Percentiles rank a stretch among this genome's conserved stretches.
Evolutionary conservation across 2,888 invertebrate species (phyloP).

Genomic region (Mechanitis mazaeus): DNA sequence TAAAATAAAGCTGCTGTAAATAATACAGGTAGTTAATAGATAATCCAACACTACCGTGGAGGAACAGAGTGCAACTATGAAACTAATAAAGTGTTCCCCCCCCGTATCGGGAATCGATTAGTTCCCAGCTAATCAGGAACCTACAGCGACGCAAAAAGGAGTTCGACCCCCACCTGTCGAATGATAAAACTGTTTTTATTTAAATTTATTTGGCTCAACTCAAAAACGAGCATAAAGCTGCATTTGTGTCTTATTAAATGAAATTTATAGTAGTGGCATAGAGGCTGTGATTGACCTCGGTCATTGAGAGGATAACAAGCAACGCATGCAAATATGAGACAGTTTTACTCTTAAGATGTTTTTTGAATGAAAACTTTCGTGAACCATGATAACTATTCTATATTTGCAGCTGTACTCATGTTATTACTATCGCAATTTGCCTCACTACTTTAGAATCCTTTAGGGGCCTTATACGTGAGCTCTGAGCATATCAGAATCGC

Average conservation of each 20-base stretch:
- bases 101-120: slow-evolving; percentile 68
- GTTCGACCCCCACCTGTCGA: slow-evolving; percentile 71
- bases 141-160: slow-evolving; percentile 72
- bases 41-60: no score
- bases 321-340: slow-evolving; percentile 54
- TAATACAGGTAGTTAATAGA: slow-evolving; percentile 6
- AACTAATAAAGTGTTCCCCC: slow-evolving; percentile 51
- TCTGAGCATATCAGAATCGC: no score
- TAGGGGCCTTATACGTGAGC: no score
- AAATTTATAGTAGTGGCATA: slow-evolving; percentile 74
- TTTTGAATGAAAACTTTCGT: no score
- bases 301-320: slow-evolving; percentile 64
- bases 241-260: slow-evolving; percentile 77
- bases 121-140: slow-evolving; percentile 69
- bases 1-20: slow-evolving; percentile 14
- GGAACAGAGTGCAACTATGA: slow-evolving; percentile 31
- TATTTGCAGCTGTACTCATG: no score
- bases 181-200: slow-evolving; percentile 75
- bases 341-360: slow-evolving; percentile 12
- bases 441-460: no score
- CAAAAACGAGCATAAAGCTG: slow-evolving; percentile 68
- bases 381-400: no score
- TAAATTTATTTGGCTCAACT: slow-evolving; percentile 70
- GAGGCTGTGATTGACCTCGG: slow-evolving; percentile 71
- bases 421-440: no score